Evolutionary conservation across 1,140 invertebrate genomes (phyloP).

Genomic region (Neodiprion fabricii): DNA sequence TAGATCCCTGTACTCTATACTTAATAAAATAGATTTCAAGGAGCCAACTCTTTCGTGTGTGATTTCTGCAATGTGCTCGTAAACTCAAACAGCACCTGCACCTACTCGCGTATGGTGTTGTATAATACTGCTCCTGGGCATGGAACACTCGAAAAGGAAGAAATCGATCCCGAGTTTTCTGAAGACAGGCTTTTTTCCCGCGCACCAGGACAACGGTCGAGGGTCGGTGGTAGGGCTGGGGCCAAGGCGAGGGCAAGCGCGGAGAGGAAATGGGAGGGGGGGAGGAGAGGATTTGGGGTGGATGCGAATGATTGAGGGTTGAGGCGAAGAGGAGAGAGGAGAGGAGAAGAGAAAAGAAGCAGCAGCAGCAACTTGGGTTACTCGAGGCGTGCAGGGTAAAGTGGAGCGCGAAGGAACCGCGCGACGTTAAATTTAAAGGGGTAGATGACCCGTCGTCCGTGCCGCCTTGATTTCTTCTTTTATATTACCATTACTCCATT

Average conservation of each 20-base stretch:
- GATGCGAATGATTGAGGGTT: not conserved
- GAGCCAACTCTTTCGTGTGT: not conserved
- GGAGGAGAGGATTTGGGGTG: not conserved
- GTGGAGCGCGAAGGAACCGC: not conserved
- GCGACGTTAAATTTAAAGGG: not conserved
- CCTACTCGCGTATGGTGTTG: not conserved
- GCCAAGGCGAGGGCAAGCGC: not conserved
- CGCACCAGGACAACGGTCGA: too few relatives aligned
- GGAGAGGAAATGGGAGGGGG: not conserved
- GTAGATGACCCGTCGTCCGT: not conserved
- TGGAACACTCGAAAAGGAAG: not conserved
- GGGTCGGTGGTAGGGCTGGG: too few relatives aligned
- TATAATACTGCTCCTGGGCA: not conserved
- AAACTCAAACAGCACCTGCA: too few relatives aligned
- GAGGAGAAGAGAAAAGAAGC: too few relatives aligned
- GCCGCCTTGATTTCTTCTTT: not conserved
- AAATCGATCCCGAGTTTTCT: not conserved
- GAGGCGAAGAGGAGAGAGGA: not conserved
- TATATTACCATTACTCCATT: not conserved
- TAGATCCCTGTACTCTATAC: not conserved
- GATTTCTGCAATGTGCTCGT: not conserved
- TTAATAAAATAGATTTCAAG: not conserved
- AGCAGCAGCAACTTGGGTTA: not conserved
- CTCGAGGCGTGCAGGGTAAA: not conserved
- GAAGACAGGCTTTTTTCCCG: constrained; percentile 7